Base-by-base conservation (phyloP, 37 sponge, comb jelly and placozoan genomes). In the Spongia lamella region DNA sequence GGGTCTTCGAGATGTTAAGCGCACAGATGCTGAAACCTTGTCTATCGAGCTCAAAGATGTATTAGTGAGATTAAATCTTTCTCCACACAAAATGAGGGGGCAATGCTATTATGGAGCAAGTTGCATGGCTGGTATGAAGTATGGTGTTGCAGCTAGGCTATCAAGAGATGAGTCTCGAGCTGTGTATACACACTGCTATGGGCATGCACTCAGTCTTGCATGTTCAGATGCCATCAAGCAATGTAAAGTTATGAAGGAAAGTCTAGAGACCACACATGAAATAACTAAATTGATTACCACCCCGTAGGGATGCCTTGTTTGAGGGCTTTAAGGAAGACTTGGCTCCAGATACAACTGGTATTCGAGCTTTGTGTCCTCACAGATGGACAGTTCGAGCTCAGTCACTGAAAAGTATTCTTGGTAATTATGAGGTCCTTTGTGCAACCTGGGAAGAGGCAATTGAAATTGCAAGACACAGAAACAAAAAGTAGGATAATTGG, bases 41-140 rank as follows among this genome's bases (percentile, higher is more conserved):
- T 38, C 37, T n/a, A 16, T 1, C 39, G 61, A 68, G 13, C 33
- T 72, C 17, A 83, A 75, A 38, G 76, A 74, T 34, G 57, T 51
- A 20, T 32, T 83, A 27, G 49, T 73, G 0, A 22, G 67, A 40
- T 72, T 73, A 66, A 81, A 73, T 47, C 66, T 72, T 25, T 22
- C 19, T 7, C 24, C 72, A 47, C 40, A 38, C 4, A 81, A 40
- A 57, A 66, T 56, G 54, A 61, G 61, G 38, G 76, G 26, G 15
- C 83, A 83, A 38, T 83, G 83, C 27, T 83, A 83, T 66, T 75
- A 83, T 83, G 76, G 83, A 7, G 83, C 76, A 25, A 80, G 81
- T 15, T 37, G 38, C 7, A 79, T 84, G 85, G 63, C 73, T 78
- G 47, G 51, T 9, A 75, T 65, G 27, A 83, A 56, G 76, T 66